These are phyloP conservation scores for Platycnemis pennipes DNA, from an alignment of 2,888 invertebrate genomes.

Conservation along the genomic window DNA sequence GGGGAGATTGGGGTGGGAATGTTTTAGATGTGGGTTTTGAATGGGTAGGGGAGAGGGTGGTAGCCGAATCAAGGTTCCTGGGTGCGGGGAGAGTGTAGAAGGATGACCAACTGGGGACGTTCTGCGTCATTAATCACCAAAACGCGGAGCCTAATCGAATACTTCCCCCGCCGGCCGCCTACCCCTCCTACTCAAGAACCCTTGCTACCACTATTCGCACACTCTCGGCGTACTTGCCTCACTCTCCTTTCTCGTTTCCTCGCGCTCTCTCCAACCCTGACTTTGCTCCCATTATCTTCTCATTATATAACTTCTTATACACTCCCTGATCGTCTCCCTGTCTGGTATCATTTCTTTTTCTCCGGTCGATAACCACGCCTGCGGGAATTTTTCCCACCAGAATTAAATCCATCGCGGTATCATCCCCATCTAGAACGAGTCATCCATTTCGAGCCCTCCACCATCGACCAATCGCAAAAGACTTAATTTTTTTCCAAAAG, in stretches of 20 bases:
- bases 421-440: too few relatives aligned
- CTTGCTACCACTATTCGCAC: background rate
- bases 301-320: too few relatives aligned
- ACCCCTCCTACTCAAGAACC: background rate
- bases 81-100: background rate
- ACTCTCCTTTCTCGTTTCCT: background rate
- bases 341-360: too few relatives aligned
- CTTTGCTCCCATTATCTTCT: background rate
- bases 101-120: constrained; percentile 31
- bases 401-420: too few relatives aligned
- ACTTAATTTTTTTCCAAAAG: too few relatives aligned
- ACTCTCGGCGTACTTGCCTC: background rate
- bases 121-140: constrained; percentile 37
- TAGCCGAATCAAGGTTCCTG: background rate
- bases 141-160: background rate
- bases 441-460: too few relatives aligned
- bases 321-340: too few relatives aligned
- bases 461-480: too few relatives aligned
- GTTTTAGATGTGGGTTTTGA: background rate
- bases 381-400: too few relatives aligned
- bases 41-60: background rate
- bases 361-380: too few relatives aligned
- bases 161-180: background rate
- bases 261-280: background rate
- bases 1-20: background rate